Evolutionary conservation across 2,888 invertebrate species (phyloP).

Genomic region (Tenthredo scrophulariae): DNA sequence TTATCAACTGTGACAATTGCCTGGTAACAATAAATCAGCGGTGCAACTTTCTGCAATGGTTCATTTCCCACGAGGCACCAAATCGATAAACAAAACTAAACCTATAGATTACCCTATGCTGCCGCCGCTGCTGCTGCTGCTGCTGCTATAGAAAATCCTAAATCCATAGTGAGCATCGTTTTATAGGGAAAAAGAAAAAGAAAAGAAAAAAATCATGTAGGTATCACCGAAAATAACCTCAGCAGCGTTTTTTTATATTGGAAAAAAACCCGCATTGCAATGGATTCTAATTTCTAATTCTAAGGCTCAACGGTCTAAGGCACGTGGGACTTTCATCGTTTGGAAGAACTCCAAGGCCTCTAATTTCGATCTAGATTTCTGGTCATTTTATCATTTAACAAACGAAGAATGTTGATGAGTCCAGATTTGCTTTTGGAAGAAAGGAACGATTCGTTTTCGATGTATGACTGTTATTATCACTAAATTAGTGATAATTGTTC

Average conservation of each 20-base stretch:
- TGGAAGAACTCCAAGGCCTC: background rate
- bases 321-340: background rate
- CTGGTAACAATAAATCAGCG: background rate
- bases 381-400: background rate
- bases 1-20: conserved; percentile 39
- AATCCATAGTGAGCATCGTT: background rate
- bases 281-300: conserved; percentile 11
- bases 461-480: background rate
- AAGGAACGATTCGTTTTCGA: background rate
- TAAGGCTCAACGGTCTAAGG: background rate
- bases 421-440: background rate
- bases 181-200: too few relatives aligned
- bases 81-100: background rate
- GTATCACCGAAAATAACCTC: background rate
- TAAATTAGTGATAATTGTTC: background rate
- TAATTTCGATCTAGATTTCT: background rate
- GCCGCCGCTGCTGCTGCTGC: background rate
- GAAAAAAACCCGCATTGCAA: background rate
- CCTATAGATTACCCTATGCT: too few relatives aligned
- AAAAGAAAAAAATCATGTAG: background rate
- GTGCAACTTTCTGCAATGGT: background rate
- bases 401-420: background rate
- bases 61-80: conserved; percentile 18
- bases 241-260: background rate
- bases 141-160: background rate